These are phyloP conservation scores for Plutomurus gul DNA, from an alignment of 1,140 invertebrate species.

Conservation along the genomic window DNA sequence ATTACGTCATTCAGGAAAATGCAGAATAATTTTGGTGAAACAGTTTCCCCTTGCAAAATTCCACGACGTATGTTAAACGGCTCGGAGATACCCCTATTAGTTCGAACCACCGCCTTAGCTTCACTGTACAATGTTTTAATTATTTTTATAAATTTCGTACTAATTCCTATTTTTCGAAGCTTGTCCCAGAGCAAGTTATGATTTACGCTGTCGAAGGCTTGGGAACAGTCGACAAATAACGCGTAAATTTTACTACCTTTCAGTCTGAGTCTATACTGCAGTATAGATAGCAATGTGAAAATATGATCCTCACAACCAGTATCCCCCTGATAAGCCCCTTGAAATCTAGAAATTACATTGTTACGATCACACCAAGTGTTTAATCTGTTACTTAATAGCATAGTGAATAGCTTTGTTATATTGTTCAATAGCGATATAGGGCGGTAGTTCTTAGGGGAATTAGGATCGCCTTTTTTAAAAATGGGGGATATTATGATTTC, in stretches of 20 bases:
- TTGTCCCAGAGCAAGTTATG: slow-evolving; percentile 51
- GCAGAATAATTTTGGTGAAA: slow-evolving; percentile 29
- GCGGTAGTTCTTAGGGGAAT: slow-evolving; percentile 11
- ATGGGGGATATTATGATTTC: slow-evolving; percentile 18
- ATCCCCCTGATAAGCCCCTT: slow-evolving; percentile 42
- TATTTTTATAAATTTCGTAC: slow-evolving; percentile 50
- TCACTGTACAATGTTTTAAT: slow-evolving; percentile 46
- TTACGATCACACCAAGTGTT: slow-evolving; percentile 40
- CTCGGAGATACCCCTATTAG: background rate
- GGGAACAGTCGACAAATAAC: slow-evolving; percentile 51
- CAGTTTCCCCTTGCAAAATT: slow-evolving; percentile 23
- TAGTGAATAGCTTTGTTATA: slow-evolving; percentile 49
- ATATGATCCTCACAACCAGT: slow-evolving; percentile 45
- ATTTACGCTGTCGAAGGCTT: slow-evolving; percentile 53
- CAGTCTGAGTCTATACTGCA: slow-evolving; percentile 35
- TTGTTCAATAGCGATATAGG: slow-evolving; percentile 35
- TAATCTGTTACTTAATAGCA: slow-evolving; percentile 46
- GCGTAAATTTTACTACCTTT: slow-evolving; percentile 46
- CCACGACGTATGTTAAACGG: background rate
- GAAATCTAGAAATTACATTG: slow-evolving; percentile 46
- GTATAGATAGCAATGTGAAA: slow-evolving; percentile 37
- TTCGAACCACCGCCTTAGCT: slow-evolving; percentile 27
- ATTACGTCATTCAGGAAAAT: slow-evolving; percentile 4
- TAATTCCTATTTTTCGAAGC: slow-evolving; percentile 49
- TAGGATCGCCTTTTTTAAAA: slow-evolving; percentile 22